Conservation (phyloP, 1,140 invertebrate genomes). For the Drosophila subobscura region DNA sequence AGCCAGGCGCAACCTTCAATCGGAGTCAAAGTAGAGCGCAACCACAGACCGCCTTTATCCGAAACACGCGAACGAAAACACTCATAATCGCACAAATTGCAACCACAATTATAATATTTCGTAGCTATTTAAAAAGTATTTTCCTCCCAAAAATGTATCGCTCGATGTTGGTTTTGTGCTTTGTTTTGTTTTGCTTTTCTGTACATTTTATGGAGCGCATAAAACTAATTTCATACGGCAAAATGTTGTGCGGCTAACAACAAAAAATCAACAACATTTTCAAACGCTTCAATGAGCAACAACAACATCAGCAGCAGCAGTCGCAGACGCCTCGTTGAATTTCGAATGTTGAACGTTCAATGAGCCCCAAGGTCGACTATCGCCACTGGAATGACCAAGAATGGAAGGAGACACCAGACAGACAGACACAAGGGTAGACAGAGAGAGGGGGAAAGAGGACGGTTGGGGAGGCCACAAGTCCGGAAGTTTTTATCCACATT, state of each 20-base stretch:
- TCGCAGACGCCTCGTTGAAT: slow-evolving; percentile 34
- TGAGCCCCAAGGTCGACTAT: slow-evolving; percentile 54
- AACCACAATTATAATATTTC: slow-evolving; percentile 33
- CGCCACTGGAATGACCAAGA: slow-evolving; percentile 22
- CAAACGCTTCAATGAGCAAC: slow-evolving; percentile 63
- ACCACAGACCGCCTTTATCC: slow-evolving; percentile 28
- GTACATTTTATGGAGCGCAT: slow-evolving; percentile 54
- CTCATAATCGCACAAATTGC: slow-evolving; percentile 30
- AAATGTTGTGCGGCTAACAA: slow-evolving; percentile 13
- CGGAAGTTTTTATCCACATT: slow-evolving; percentile 46
- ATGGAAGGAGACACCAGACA: neutral
- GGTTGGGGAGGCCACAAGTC: slow-evolving; percentile 11
- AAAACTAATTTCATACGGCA: slow-evolving; percentile 39
- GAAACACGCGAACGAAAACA: slow-evolving; percentile 23
- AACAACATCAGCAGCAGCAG: slow-evolving; percentile 21
- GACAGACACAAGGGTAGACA: no score
- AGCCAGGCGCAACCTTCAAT: slow-evolving; percentile 60
- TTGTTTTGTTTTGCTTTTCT: slow-evolving; percentile 27
- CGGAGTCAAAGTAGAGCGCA: slow-evolving; percentile 36
- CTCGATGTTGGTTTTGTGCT: slow-evolving; percentile 24
- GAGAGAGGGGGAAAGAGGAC: neutral
- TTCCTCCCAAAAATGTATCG: slow-evolving; percentile 12
- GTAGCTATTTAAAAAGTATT: slow-evolving; percentile 23
- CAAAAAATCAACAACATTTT: slow-evolving; percentile 33
- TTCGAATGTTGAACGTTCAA: slow-evolving; percentile 6